Evolutionary conservation across 2,797 vertebrate genomes (phyloP).

Genomic region (Xenopus petersii): DNA sequence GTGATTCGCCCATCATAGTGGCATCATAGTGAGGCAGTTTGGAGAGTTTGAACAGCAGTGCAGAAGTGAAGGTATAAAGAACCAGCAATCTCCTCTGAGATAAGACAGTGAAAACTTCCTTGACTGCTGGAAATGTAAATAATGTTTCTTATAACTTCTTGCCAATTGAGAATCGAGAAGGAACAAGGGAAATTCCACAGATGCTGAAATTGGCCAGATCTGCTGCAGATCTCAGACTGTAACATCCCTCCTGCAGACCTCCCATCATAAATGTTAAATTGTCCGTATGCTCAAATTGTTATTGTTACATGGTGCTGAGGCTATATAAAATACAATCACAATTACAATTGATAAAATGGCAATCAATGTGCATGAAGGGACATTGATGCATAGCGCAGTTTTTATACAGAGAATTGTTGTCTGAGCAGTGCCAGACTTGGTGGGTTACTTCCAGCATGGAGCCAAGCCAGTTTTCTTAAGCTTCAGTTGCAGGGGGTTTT

Average conservation of each 20-base stretch:
- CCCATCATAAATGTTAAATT: constrained; percentile 9
- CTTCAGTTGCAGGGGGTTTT: constrained; percentile 32
- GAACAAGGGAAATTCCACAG: neutral
- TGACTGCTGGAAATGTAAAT: neutral
- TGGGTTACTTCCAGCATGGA: constrained; percentile 37
- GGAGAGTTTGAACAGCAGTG: no score
- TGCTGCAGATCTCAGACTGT: neutral
- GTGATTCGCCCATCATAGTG: no score
- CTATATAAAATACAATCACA: constrained; percentile 8
- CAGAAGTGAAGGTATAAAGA: neutral
- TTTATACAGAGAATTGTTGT: constrained; percentile 11
- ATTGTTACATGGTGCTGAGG: constrained; percentile 1
- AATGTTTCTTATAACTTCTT: neutral
- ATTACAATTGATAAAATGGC: constrained; percentile 1
- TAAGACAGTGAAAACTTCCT: neutral
- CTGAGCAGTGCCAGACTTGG: constrained; percentile 30
- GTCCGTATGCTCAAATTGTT: constrained; percentile 2
- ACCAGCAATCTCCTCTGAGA: neutral
- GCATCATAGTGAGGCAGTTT: no score
- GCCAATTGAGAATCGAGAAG: neutral
- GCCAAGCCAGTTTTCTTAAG: constrained; percentile 44
- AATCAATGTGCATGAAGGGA: constrained; percentile 1
- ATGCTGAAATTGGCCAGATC: neutral
- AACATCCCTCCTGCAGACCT: neutral
- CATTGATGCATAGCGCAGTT: neutral